Conservation (phyloP, 2,113 vertebrate species). For the Hippopotamus amphibius region DNA sequence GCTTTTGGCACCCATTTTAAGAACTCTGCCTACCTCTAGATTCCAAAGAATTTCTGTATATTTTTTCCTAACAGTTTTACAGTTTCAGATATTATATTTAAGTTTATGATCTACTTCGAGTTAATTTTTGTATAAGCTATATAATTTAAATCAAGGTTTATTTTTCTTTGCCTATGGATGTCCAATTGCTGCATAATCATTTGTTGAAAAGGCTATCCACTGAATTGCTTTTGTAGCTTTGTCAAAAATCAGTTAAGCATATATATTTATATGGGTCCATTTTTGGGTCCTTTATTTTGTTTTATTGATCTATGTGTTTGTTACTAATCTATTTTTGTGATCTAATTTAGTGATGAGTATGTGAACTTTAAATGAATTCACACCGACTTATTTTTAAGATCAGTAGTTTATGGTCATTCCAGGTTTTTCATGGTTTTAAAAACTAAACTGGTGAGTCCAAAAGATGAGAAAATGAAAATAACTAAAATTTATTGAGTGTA, state of each 20-base stretch:
- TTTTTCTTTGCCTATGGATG: not conserved
- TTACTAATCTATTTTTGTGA: not conserved
- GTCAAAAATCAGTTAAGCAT: not conserved
- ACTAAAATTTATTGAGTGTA: not conserved
- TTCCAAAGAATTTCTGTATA: not conserved
- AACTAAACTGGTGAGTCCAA: not conserved
- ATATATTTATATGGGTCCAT: not conserved
- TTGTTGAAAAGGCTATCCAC: not conserved
- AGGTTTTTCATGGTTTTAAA: constrained; percentile 20
- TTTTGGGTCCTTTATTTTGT: not conserved
- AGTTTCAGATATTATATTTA: constrained; percentile 31
- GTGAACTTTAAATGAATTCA: not conserved
- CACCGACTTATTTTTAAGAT: not conserved
- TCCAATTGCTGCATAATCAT: not conserved
- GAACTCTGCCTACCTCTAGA: not conserved
- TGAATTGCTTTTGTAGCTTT: not conserved
- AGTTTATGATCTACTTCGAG: not conserved
- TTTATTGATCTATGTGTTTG: not conserved
- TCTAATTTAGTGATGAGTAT: not conserved
- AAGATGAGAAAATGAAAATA: not conserved
- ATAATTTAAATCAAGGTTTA: not conserved
- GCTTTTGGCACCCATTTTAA: not conserved
- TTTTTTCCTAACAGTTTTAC: not conserved
- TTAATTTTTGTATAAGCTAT: not conserved
- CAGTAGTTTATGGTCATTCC: not conserved